Evolutionary conservation across 2,797 vertebrate species (phyloP).

Genomic region (Leuciscus waleckii): DNA sequence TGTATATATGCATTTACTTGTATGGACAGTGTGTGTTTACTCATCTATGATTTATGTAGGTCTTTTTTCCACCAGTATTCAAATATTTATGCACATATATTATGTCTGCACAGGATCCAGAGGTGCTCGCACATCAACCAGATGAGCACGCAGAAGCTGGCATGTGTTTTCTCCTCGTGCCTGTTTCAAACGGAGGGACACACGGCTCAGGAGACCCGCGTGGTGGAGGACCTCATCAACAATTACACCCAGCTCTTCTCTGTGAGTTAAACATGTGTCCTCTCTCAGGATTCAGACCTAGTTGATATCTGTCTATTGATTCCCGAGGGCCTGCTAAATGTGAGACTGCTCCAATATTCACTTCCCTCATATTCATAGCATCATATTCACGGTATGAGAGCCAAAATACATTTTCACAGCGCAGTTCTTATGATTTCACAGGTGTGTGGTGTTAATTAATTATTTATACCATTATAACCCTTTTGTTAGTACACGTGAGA

Average conservation of each 20-base stretch:
- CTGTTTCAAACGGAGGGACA: conserved; percentile 94
- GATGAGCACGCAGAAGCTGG: conserved; percentile 87
- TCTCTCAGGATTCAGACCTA: conserved; percentile 4
- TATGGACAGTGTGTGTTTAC: conserved; percentile 32
- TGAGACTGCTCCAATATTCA: not conserved
- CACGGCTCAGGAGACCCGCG: conserved; percentile 86
- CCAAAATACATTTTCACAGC: conserved; percentile 9
- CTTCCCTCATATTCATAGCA: not conserved
- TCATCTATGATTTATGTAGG: conserved; percentile 33
- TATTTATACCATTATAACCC: not conserved
- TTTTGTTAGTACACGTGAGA: not conserved
- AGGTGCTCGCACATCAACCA: conserved; percentile 92
- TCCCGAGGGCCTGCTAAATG: not conserved
- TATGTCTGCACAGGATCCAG: conserved; percentile 81
- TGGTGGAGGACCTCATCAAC: conserved; percentile 90
- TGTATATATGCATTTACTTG: not conserved
- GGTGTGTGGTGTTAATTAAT: conserved; percentile 7
- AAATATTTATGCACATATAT: conserved; percentile 31
- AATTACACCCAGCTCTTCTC: conserved; percentile 91
- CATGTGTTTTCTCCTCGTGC: conserved; percentile 89
- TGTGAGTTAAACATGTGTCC: conserved; percentile 76
- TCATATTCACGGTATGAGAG: not conserved
- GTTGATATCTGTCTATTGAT: not conserved
- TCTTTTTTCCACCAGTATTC: conserved; percentile 12
- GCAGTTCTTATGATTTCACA: conserved; percentile 5